Evolutionary conservation across 2,113 vertebrate species (phyloP).

Genomic region (Calcarius ornatus): DNA sequence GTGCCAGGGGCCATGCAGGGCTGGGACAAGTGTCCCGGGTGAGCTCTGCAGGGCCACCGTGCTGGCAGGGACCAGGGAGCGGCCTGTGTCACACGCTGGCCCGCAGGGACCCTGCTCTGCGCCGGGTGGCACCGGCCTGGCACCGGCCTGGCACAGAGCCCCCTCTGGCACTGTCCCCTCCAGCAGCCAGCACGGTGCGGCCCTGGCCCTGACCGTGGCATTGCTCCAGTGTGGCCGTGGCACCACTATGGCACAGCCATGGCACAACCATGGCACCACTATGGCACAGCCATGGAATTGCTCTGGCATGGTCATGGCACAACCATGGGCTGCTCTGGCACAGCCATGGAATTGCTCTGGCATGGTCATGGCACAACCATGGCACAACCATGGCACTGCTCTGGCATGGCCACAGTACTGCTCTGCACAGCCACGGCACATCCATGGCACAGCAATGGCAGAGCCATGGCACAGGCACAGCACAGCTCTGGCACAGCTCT

Average conservation of each 20-base stretch:
- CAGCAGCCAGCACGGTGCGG: neutral
- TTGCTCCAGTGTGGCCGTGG: neutral
- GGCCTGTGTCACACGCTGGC: rapidly evolving
- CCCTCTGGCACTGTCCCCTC: neutral
- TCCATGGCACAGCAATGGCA: no score
- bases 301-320: neutral
- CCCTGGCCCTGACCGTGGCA: neutral
- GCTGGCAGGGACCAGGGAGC: neutral
- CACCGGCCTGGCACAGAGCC: neutral
- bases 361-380: rapidly evolving
- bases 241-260: no score
- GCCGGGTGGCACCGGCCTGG: rapidly evolving
- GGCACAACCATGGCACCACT: neutral
- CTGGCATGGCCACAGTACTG: rapidly evolving
- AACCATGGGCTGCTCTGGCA: no score
- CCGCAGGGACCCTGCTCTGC: rapidly evolving
- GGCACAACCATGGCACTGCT: neutral
- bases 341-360: neutral
- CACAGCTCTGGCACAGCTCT: rapidly evolving
- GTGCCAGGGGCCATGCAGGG: rapidly evolving
- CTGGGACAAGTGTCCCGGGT: rapidly evolving
- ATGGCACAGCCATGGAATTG: neutral
- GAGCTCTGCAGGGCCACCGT: rapidly evolving
- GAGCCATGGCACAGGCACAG: no score
- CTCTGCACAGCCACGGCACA: rapidly evolving